Evolutionary conservation across 2,888 invertebrate species (phyloP).

Genomic region (Hemithea aestivaria): DNA sequence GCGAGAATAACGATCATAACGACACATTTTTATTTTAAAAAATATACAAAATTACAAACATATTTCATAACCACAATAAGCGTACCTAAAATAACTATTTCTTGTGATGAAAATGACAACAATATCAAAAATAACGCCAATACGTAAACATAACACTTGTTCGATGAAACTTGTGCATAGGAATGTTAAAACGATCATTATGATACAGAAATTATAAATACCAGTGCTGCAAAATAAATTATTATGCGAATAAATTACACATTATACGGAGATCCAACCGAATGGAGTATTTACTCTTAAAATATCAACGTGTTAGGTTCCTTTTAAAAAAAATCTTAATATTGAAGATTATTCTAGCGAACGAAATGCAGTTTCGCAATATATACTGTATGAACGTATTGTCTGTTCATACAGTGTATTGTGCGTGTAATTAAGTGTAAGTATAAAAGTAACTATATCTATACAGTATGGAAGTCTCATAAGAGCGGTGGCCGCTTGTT

Average conservation of each 20-base stretch:
- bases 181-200: conserved; percentile 60
- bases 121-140: conserved; percentile 41
- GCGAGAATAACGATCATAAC: conserved; percentile 20
- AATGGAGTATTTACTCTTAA: conserved; percentile 45
- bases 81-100: conserved; percentile 40
- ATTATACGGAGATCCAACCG: conserved; percentile 32
- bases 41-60: conserved; percentile 50
- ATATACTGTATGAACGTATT: conserved; percentile 4
- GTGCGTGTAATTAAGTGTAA: conserved; percentile 40
- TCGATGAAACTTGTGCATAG: conserved; percentile 58
- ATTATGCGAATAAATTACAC: conserved; percentile 60
- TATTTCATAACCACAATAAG: conserved; percentile 33
- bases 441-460: conserved; percentile 66
- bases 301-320: conserved; percentile 41
- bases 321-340: conserved; percentile 46
- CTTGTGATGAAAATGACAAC: conserved; percentile 48
- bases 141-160: conserved; percentile 47
- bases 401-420: conserved; percentile 21
- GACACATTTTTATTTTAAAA: conserved; percentile 25
- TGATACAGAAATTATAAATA: conserved; percentile 79
- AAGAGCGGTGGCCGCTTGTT: conserved; percentile 54
- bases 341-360: conserved; percentile 55
- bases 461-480: conserved; percentile 72
- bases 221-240: conserved; percentile 60
- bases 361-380: conserved; percentile 50